Base-by-base conservation (phyloP, 2,888 invertebrate species). In the Axea sp. region DNA sequence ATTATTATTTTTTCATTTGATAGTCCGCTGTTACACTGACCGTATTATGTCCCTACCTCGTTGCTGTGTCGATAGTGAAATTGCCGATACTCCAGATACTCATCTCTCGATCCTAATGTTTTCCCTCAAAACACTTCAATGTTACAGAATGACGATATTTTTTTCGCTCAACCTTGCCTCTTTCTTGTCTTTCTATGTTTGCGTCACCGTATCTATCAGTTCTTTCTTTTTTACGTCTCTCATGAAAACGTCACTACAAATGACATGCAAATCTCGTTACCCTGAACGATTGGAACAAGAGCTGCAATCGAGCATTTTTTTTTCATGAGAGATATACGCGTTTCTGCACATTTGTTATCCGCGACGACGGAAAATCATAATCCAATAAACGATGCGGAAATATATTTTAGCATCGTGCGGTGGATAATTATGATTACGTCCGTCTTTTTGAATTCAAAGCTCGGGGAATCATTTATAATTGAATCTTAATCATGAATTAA, bases 51-150 rank as follows among this genome's bases (percentile, higher is more conserved):
- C n/a, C n/a, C 55, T 69, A 26, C 64, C 33, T 71, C 60, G 53
- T 53, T 67, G 49, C 41, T 75, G 65, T 65, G 74, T 69, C 69
- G 64, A 41, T 53, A 47, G 55, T 51, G 47, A 51, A 59, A 60
- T 49, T 24, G 37, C 39, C 57, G 49, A 57, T 43, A 51, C 22
- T 53, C 57, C 35, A 49, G 31, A 55, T 31, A 41, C 53, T 33
- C 43, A 31, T 47, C 12, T 45, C 24, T 49, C 47, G 24, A n/a
- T 39, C 45, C 62, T 22, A 45, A 53, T 19, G 33, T 47, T 60
- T 51, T 14, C 47, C 37, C 19, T 53, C 17, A 35, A 62, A 68
- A 53, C 47, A 64, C 26, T 60, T 28, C 41, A 49, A 19, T 49
- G 39, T 55, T 30, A 35, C 47, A 55, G 65, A 41, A 69, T 8